Conservation (phyloP, 2,888 invertebrate genomes). For the Caenorhabditis panamensis region DNA sequence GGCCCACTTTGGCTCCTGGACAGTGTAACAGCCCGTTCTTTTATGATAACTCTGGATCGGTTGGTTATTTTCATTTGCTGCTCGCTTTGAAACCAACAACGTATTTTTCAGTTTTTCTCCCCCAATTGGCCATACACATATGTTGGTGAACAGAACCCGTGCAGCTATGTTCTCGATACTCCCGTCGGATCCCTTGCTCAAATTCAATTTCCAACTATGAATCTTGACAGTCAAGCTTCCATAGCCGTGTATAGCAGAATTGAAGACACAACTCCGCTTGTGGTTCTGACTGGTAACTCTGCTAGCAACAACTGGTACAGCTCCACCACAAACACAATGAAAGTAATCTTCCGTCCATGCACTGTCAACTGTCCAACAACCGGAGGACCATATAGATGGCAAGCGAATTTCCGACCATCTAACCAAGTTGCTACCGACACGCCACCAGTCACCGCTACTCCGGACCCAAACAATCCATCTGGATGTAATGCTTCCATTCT, state of each 20-base stretch:
- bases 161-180: conserved; percentile 50
- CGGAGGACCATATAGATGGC: conserved; percentile 39
- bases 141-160: conserved; percentile 38
- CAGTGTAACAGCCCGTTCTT: conserved; percentile 51
- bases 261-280: conserved; percentile 50
- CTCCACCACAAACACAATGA: conserved; percentile 56
- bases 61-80: conserved; percentile 7
- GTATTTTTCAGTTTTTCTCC: conserved; percentile 52
- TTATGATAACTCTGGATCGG: conserved; percentile 50
- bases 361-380: conserved; percentile 21
- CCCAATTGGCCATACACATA: conserved; percentile 57
- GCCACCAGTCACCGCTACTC: conserved; percentile 52
- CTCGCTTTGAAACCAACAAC: too few species aligned
- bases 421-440: conserved; percentile 20
- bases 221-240: conserved; percentile 35
- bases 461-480: conserved; percentile 49
- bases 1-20: conserved; percentile 38
- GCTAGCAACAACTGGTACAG: conserved; percentile 49
- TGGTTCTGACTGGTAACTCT: conserved; percentile 30
- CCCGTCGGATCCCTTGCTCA: conserved; percentile 41
- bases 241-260: conserved; percentile 49
- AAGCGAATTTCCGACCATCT: conserved; percentile 50
- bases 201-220: conserved; percentile 51
- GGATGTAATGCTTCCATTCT: conserved; percentile 53
- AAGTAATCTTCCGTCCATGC: conserved; percentile 56